Base-by-base conservation (phyloP, 2,797 vertebrate species). In the Acrossocheilus wenchowensis region DNA sequence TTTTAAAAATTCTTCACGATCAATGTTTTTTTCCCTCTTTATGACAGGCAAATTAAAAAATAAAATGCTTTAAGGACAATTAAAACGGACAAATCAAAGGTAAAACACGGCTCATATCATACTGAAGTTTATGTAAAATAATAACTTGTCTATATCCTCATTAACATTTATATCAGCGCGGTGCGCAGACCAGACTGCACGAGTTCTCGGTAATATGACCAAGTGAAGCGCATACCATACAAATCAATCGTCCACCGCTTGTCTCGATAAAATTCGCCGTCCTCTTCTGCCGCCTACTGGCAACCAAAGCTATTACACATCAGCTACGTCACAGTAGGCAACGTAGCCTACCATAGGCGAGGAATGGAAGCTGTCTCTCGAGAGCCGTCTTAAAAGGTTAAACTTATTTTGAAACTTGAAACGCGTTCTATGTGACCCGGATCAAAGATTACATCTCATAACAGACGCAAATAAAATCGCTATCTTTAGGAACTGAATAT, bases 271-370 rank as follows among this genome's bases (percentile, higher is more conserved):
- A 71, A 34, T 21, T 77, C 43, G 26, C 6, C 6, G 77, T 83
- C 62, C 72, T 88, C 4, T 72, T 50, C 87, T 81, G 85, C 90
- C 91, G 39, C 78, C 89, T 5, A 81, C 86, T 87, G 93, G 83
- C 36, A 34, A 68, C 14, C 75, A 52, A 9, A 21, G 36, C 50
- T 81, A 26, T 74, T 86, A 73, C 87, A 82, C 2, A 26, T 26
- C 10, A 21, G 10, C 75, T 81, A 50, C 45, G 45, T 48, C 23
- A 69, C 15, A 39, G 8, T 17, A 12, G 14, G 14, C 48, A 11
- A 3, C 41, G 2, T 36, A 36, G 64, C 64, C 3, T 68, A 34
- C 12, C 21, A 21, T 3, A 57, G 19, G 54, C 5, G 6, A 81
- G 54, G 4, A 34, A 62, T 17, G 12, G 21, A 60, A 2, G 26